phyloP scores from a whole-genome alignment of 2,113 vertebrate genomes.

The Daphoenositta chrysoptera region DNA sequence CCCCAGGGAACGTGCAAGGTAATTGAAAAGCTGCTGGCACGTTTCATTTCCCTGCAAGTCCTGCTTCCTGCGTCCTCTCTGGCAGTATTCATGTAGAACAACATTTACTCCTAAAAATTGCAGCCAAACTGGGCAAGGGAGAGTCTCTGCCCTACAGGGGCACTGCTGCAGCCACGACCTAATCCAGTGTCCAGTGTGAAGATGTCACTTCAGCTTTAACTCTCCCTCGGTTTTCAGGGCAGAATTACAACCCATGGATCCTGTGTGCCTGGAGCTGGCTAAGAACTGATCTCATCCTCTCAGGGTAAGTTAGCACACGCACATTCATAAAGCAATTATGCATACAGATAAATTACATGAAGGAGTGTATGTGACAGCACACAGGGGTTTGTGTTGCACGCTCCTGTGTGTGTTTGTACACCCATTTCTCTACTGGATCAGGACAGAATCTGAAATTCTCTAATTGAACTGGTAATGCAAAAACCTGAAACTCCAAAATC shows the following conservation, averaged over 20 bases:
- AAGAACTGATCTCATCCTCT: background rate
- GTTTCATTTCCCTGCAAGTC: background rate
- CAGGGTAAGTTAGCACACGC: accelerated
- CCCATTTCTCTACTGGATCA: background rate
- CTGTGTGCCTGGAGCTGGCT: background rate
- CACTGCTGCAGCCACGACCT: background rate
- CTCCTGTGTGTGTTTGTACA: background rate
- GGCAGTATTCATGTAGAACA: background rate
- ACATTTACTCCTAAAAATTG: background rate
- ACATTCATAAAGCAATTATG: too few relatives aligned
- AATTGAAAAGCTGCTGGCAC: background rate
- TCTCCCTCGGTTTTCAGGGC: background rate
- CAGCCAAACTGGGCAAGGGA: background rate
- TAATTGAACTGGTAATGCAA: background rate
- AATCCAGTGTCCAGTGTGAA: accelerated
- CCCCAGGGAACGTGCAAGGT: background rate
- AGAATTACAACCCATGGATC: background rate
- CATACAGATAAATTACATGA: accelerated
- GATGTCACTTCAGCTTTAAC: background rate
- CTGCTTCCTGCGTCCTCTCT: background rate
- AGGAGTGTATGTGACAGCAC: accelerated
- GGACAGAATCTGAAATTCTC: background rate
- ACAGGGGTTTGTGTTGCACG: background rate
- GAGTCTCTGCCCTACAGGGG: background rate
- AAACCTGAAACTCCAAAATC: background rate